Conservation (phyloP, 2,888 invertebrate genomes). For the Arctia plantaginis region DNA sequence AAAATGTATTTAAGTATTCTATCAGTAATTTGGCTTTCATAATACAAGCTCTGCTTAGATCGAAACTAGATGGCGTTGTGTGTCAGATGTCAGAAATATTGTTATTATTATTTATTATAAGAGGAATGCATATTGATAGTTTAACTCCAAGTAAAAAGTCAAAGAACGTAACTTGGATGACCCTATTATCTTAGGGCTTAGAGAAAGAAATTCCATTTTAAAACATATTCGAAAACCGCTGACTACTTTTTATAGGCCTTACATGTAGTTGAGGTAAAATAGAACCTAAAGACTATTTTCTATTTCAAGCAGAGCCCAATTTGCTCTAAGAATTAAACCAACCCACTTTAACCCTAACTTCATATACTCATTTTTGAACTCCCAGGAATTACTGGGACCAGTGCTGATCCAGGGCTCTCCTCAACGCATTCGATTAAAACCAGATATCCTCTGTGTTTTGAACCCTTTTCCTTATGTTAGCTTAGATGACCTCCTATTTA, state of each 20-base stretch:
- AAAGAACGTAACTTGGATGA: not conserved
- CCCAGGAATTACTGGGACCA: not conserved
- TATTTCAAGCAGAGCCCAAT: not conserved
- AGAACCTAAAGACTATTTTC: not conserved
- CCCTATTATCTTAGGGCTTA: not conserved
- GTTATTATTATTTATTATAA: no score
- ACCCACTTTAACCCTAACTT: not conserved
- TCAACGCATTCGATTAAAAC: not conserved
- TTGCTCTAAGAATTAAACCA: not conserved
- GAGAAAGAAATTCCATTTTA: no score
- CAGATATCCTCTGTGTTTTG: not conserved
- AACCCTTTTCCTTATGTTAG: not conserved
- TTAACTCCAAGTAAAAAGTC: not conserved
- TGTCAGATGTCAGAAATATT: no score
- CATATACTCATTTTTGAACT: not conserved
- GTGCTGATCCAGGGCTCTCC: not conserved
- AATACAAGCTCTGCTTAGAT: no score
- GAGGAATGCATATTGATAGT: no score
- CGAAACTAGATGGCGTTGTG: no score
- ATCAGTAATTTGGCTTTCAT: no score
- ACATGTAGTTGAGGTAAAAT: no score
- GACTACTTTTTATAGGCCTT: no score
- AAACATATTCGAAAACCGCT: no score
- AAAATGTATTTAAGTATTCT: no score
- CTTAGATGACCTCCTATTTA: conserved; percentile 1